Base-by-base conservation (phyloP, 1,140 invertebrate genomes). In the Drosophila sechellia region DNA sequence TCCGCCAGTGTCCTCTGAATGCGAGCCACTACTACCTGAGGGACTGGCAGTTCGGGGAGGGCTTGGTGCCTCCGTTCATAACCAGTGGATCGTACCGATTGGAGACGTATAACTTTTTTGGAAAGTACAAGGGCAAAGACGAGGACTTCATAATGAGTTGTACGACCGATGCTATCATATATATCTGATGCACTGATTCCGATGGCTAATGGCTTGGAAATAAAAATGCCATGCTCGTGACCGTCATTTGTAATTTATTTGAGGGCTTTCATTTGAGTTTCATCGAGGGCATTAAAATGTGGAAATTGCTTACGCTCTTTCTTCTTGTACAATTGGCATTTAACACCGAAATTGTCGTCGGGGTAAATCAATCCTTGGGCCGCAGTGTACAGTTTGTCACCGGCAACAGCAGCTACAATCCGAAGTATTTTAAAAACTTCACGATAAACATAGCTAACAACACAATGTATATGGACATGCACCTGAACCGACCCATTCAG, bases 371-470 rank as follows among this genome's bases (percentile, higher is more conserved):
- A 0, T 22, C 0, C 4, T n/a, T 10, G 1, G 6, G 13, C 10
- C 10, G 84, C 3, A 49, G 22, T 15, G 84, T 87, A 0, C 25
- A 70, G 2, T 89, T 87, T 17, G 0, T 66, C 5, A 15, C 46
- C 2, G 40, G 39, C 2, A 71, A 69, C 27, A 64, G n/a, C 31
- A 65, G 46, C 2, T 90, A 46, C 5, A 91, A 46, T 56, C 54
- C 64, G 0, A 79, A 73, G n/a, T 74, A 77, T 43, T 89, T 91
- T 6, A 71, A 66, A 11, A 91, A 86, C 37, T 90, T 79, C 8
- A 55, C 73, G 0, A 3, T 89, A 0, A 42, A 55, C 0, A 46
- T 76, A 5, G 15, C 12, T 0, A 72, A 89, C 10, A 74, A 72
- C 10, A 57, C 64, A 6, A 5, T 91, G 8, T 75, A 77, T 35